Conservation (phyloP, 2,113 vertebrate species). For the human region GRCh38 chr21:29768501-29769000, state of each 20-base stretch:
- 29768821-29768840: background rate
- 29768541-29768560: background rate
- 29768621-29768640: rapidly evolving
- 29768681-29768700: background rate
- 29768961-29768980: background rate
- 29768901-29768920: background rate
- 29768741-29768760: background rate
- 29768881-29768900: background rate
- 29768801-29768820: background rate
- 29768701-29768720: background rate
- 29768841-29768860: background rate
- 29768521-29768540: background rate
- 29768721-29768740: background rate
- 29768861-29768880: background rate
- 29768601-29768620: background rate
- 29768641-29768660: rapidly evolving
- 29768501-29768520: background rate
- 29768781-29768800: background rate
- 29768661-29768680: background rate
- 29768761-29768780: background rate
- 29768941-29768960: background rate
- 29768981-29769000: background rate
- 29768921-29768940: background rate
- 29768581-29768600: background rate
- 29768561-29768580: background rate